These are phyloP conservation scores for Pegoplata infirma DNA, from an alignment of 2,888 invertebrate genomes.

Conservation along the genomic window DNA sequence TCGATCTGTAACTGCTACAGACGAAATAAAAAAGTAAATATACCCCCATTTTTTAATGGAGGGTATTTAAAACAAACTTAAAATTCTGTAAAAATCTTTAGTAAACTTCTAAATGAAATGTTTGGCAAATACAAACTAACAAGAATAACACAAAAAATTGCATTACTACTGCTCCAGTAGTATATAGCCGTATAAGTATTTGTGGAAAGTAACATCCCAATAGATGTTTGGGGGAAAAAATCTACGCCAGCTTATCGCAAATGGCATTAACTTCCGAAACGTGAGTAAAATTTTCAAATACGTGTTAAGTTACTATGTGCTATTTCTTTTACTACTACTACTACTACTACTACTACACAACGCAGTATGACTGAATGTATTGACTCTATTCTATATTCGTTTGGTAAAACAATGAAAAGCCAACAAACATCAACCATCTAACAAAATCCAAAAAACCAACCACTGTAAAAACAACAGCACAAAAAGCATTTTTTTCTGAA, in stretches of 20 bases:
- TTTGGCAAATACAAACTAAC: constrained; percentile 20
- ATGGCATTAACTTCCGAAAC: constrained; percentile 77
- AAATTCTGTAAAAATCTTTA: neutral
- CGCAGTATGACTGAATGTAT: neutral
- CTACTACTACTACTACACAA: too few relatives aligned
- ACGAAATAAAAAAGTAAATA: too few relatives aligned
- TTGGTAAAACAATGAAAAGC: constrained; percentile 56
- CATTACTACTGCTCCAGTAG: constrained; percentile 18
- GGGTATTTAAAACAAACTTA: too few relatives aligned
- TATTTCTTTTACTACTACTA: too few relatives aligned
- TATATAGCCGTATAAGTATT: neutral
- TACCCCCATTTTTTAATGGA: too few relatives aligned
- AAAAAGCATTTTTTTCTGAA: neutral
- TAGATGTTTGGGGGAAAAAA: constrained; percentile 19
- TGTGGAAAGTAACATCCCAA: constrained; percentile 26
- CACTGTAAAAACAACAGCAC: constrained; percentile 50
- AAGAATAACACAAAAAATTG: constrained; percentile 25
- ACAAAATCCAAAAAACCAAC: constrained; percentile 48
- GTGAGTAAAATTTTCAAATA: constrained; percentile 71
- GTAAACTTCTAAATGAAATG: neutral
- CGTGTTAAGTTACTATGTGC: constrained; percentile 38
- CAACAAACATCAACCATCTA: constrained; percentile 54
- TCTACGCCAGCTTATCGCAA: constrained; percentile 74
- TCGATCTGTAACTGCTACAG: too few relatives aligned
- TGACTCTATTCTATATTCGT: constrained; percentile 22